phyloP scores from a whole-genome alignment of 2,888 invertebrate species.

The Ophion ellenae region DNA sequence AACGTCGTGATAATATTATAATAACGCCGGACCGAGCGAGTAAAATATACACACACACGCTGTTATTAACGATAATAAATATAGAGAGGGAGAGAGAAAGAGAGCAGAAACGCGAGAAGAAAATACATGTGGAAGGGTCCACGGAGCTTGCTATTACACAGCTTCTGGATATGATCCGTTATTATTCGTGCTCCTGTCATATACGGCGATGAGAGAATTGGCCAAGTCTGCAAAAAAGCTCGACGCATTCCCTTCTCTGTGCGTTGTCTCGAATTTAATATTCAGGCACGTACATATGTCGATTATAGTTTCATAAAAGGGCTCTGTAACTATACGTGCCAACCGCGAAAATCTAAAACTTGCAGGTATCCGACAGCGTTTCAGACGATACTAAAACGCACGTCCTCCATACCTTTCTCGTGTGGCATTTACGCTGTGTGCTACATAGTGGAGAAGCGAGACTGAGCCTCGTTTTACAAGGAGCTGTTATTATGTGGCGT shows the following conservation, averaged over 20 bases:
- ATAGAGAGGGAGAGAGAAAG: slow-evolving; percentile 71
- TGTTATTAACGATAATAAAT: slow-evolving; percentile 71
- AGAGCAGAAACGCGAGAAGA: slow-evolving; percentile 38
- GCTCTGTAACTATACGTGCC: slow-evolving; percentile 41
- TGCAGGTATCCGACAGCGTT: slow-evolving; percentile 75
- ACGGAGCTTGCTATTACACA: slow-evolving; percentile 36
- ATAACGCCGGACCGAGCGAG: slow-evolving; percentile 53
- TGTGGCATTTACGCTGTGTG: slow-evolving; percentile 44
- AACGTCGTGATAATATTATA: slow-evolving; percentile 67
- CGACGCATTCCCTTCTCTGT: slow-evolving; percentile 31
- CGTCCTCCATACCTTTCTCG: neutral
- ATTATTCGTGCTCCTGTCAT: slow-evolving; percentile 72
- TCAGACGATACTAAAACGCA: slow-evolving; percentile 35
- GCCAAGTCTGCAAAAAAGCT: slow-evolving; percentile 71
- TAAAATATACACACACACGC: slow-evolving; percentile 44
- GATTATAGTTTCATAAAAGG: slow-evolving; percentile 25
- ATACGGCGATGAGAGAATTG: slow-evolving; percentile 62
- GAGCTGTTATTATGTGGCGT: slow-evolving; percentile 73
- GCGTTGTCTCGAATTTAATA: slow-evolving; percentile 6
- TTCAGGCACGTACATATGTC: neutral
- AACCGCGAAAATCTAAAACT: slow-evolving; percentile 71
- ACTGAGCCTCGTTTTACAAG: slow-evolving; percentile 71
- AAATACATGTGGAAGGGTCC: slow-evolving; percentile 13
- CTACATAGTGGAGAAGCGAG: slow-evolving; percentile 45
- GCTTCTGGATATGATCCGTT: slow-evolving; percentile 75